Evolutionary conservation across 2,888 invertebrate species (phyloP).

Genomic region (Idaea aversata): DNA sequence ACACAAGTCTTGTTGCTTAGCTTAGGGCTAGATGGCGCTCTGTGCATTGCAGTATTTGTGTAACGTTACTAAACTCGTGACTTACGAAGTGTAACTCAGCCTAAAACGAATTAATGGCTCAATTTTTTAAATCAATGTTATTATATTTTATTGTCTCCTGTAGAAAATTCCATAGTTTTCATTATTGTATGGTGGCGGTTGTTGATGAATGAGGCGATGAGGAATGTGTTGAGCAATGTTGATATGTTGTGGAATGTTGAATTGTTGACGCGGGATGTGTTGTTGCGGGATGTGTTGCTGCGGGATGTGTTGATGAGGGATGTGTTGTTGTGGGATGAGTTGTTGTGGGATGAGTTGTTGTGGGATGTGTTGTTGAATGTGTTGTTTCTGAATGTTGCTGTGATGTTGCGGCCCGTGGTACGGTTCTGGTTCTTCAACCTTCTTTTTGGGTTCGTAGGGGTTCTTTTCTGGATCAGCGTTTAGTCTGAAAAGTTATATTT

Average conservation of each 20-base stretch:
- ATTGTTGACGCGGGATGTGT: slow-evolving; percentile 7
- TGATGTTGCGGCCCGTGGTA: slow-evolving; percentile 13
- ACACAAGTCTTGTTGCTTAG: too few species aligned
- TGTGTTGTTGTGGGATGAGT: neutral
- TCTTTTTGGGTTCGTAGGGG: slow-evolving; percentile 88
- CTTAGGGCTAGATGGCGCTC: too few species aligned
- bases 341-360: slow-evolving; percentile 11
- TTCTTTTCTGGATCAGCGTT: slow-evolving; percentile 90
- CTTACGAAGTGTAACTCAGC: too few species aligned
- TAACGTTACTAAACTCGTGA: too few species aligned
- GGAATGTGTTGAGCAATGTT: slow-evolving; percentile 7
- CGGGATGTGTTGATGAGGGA: slow-evolving; percentile 12
- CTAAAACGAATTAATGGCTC: too few species aligned
- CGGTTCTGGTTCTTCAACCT: slow-evolving; percentile 72
- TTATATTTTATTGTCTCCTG: slow-evolving; percentile 26
- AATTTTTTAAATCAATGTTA: neutral
- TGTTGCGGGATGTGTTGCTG: slow-evolving; percentile 14
- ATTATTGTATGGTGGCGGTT: slow-evolving; percentile 5
- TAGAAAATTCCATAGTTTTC: slow-evolving; percentile 36
- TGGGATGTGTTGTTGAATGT: slow-evolving; percentile 1
- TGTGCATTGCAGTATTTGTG: too few species aligned
- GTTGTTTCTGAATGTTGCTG: slow-evolving; percentile 8
- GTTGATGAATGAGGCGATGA: neutral
- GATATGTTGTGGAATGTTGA: slow-evolving; percentile 5
- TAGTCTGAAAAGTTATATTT: slow-evolving; percentile 70